phyloP scores from a whole-genome alignment of 2,888 invertebrate species.

The Blomia tropicalis region DNA sequence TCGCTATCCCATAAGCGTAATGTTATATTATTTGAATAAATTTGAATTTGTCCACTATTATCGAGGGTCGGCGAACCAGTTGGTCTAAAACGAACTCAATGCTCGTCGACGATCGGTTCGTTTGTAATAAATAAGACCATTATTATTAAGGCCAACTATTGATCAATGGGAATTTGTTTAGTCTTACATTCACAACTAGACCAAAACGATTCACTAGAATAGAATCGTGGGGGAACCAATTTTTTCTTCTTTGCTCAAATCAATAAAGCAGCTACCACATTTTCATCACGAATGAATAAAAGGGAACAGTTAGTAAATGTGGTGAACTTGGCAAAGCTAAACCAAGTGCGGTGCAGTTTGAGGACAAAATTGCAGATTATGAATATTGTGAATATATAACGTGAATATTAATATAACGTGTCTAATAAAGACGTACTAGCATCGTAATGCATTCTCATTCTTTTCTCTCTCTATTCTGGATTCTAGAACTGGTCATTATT shows the following conservation, averaged over 20 bases:
- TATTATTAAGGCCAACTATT: not conserved
- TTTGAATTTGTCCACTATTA: constrained; percentile 6
- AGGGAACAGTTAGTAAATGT: too few relatives aligned
- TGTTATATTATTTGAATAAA: not conserved
- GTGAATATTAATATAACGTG: constrained; percentile 1
- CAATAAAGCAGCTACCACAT: too few relatives aligned
- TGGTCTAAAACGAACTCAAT: too few relatives aligned
- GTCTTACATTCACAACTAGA: too few relatives aligned
- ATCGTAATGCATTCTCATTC: too few relatives aligned
- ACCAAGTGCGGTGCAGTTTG: not conserved
- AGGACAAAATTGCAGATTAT: not conserved
- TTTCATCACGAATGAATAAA: too few relatives aligned
- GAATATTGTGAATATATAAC: constrained; percentile 6
- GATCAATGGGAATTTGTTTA: not conserved
- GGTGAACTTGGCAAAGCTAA: too few relatives aligned
- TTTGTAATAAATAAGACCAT: not conserved
- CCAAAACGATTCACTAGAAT: not conserved
- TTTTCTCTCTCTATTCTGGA: too few relatives aligned
- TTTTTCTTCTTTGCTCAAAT: too few relatives aligned
- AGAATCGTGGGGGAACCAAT: not conserved
- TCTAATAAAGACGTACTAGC: constrained; percentile 1
- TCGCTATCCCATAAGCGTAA: too few relatives aligned
- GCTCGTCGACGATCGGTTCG: not conserved
- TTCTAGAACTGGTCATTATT: constrained; percentile 9
- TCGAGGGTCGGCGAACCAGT: too few relatives aligned